Base-by-base conservation (phyloP, 2,113 vertebrate species). In the Chrysemys picta region DNA sequence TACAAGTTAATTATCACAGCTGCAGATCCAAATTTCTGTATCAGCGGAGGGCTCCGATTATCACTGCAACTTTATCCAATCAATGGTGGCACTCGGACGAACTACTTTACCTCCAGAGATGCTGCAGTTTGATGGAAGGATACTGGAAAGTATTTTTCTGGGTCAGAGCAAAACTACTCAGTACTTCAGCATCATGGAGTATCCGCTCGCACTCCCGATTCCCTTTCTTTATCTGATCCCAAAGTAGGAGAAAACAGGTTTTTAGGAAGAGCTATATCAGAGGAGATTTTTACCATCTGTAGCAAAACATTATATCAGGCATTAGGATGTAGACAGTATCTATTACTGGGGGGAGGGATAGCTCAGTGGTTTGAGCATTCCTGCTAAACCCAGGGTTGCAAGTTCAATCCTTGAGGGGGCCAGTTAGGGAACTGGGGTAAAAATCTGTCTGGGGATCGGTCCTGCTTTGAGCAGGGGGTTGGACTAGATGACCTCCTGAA, bases 131-230 rank as follows among this genome's bases (percentile, higher is more conserved):
- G 88, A 97, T 90, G 35, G 96, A 93, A 7, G 99, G 99, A 95
- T 99, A 99, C 25, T 92, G 97, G 95, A 99, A 99, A 0, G 47
- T 59, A 1, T 50, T 1, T 5, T 95, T 96, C 76, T 4, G 97
- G 9, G 98, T 98, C 94, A 98, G 27, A 3, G 99, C 99, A 95
- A 99, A 96, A 94, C 98, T 97, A 97, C 99, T 98, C 84, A 99
- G 98, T 11, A 99, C 96, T 96, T 99, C 99, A 0, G 98, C 85
- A 0, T 99, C 99, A 1, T 99, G 99, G 25, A 99, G 98, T 72
- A 99, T 95, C 24, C 93, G 96, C 94, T 99, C 99, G 11, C 99
- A 99, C 45, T 99, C 98, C 6, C 99, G 98, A 96, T 99, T 99
- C 31, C 98, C 99, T 86, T 97, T 98, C 97, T 99, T 99, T 93